Conservation (phyloP, 2,888 invertebrate genomes). For the Leptinotarsa peninsularis region DNA sequence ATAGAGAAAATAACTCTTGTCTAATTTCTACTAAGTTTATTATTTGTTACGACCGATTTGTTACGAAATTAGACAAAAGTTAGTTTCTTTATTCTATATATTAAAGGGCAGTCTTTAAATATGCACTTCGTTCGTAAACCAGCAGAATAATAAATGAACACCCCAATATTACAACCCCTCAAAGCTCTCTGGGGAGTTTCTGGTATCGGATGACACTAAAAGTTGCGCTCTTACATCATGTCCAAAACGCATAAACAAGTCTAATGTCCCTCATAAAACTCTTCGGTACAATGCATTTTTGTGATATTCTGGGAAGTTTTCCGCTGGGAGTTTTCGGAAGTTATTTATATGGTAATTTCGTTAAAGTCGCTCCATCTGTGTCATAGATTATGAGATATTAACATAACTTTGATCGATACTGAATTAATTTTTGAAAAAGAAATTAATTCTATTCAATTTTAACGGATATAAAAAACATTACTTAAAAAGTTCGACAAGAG, state of each 20-base stretch:
- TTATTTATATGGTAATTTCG: constrained; percentile 30
- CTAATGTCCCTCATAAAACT: constrained; percentile 1
- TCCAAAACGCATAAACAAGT: constrained; percentile 11
- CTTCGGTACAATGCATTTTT: constrained; percentile 17
- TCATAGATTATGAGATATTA: constrained; percentile 25
- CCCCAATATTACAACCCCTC: not conserved
- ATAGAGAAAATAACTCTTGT: too few species aligned
- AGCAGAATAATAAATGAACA: not conserved
- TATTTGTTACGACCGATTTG: too few species aligned
- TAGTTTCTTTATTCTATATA: too few species aligned
- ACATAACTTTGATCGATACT: constrained; percentile 23
- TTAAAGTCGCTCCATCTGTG: constrained; percentile 28
- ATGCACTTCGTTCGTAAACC: not conserved
- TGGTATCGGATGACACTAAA: not conserved
- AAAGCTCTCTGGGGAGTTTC: constrained; percentile 1
- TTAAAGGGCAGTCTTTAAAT: too few species aligned
- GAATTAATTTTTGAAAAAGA: constrained; percentile 19
- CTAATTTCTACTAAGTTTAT: too few species aligned
- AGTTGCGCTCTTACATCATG: not conserved
- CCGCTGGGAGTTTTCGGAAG: constrained; percentile 22
- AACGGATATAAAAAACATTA: too few species aligned
- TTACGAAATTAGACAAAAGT: too few species aligned
- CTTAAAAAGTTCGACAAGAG: too few species aligned
- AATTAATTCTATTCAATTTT: too few species aligned
- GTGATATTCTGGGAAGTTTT: constrained; percentile 4